Conservation (phyloP, 2,113 vertebrate species). For the Cavia porcellus region DNA sequence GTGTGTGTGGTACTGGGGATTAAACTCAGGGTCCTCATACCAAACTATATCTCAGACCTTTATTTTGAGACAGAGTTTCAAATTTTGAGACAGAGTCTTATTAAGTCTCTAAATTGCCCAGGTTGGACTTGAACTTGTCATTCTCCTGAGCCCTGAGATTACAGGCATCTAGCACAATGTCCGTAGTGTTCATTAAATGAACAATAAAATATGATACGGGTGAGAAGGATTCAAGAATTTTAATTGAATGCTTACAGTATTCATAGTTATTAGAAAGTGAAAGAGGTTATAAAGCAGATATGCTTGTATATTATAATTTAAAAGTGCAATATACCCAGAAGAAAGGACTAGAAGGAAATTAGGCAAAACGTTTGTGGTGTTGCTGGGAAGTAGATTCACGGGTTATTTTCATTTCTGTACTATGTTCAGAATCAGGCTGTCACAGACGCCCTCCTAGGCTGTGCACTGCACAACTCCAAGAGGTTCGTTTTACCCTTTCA, state of each 20-base stretch:
- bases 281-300: background rate
- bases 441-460: background rate
- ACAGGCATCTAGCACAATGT: background rate
- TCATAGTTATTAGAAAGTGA: conserved; percentile 21
- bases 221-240: conserved; percentile 34
- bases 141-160: background rate
- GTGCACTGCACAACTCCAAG: background rate
- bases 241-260: conserved; percentile 23
- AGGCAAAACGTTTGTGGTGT: background rate
- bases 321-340: conserved; percentile 26
- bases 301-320: background rate
- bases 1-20: background rate
- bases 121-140: background rate
- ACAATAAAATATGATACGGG: background rate
- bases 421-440: background rate
- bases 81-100: background rate
- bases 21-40: background rate
- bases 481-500: background rate
- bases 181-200: background rate
- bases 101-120: background rate
- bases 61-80: background rate
- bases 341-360: background rate
- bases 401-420: background rate
- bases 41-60: background rate
- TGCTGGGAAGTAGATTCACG: background rate